A percentile compares a stretch with the other conserved stretches of the same genome.
phyloP scores from a whole-genome alignment of 1,140 invertebrate genomes.

The Pollicipes pollicipes region DNA sequence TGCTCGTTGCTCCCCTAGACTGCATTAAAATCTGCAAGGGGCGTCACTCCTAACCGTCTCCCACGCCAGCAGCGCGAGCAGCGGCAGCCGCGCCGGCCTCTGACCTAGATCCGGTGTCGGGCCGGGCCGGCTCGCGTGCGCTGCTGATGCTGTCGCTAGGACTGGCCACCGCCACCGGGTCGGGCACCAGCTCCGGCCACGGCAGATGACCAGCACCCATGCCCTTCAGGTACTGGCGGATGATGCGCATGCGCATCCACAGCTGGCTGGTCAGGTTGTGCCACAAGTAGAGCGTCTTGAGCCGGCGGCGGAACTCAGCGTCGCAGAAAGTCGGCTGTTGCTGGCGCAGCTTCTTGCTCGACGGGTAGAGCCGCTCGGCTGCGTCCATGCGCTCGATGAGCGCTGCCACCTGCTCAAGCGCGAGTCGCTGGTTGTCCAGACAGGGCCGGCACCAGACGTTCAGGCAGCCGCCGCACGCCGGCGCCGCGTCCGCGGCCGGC shows the following conservation, averaged over 20 bases:
- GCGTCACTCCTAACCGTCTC: no score
- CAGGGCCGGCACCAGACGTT: conserved; percentile 50
- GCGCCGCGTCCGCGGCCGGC: conserved; percentile 9
- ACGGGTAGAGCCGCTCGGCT: conserved; percentile 61
- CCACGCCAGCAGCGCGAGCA: no score
- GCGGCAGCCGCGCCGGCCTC: no score
- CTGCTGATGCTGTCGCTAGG: background rate
- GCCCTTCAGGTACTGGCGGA: conserved; percentile 51
- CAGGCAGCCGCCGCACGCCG: conserved; percentile 36
- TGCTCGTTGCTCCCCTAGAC: no score
- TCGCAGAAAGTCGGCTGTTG: conserved; percentile 52
- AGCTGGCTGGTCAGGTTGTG: conserved; percentile 72
- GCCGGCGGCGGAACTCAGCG: conserved; percentile 41
- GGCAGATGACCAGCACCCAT: conserved; percentile 24
- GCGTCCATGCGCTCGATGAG: conserved; percentile 50
- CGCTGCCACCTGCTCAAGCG: conserved; percentile 48
- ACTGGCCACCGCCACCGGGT: background rate
- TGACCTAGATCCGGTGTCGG: background rate
- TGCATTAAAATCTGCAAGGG: no score
- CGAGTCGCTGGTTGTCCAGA: conserved; percentile 44
- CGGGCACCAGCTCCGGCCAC: conserved; percentile 25
- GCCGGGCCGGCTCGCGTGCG: background rate
- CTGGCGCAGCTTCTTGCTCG: conserved; percentile 50
- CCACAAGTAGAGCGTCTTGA: conserved; percentile 70
- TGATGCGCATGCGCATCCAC: conserved; percentile 53